Conservation (phyloP, 2,113 vertebrate species). For the Nanorana parkeri region DNA sequence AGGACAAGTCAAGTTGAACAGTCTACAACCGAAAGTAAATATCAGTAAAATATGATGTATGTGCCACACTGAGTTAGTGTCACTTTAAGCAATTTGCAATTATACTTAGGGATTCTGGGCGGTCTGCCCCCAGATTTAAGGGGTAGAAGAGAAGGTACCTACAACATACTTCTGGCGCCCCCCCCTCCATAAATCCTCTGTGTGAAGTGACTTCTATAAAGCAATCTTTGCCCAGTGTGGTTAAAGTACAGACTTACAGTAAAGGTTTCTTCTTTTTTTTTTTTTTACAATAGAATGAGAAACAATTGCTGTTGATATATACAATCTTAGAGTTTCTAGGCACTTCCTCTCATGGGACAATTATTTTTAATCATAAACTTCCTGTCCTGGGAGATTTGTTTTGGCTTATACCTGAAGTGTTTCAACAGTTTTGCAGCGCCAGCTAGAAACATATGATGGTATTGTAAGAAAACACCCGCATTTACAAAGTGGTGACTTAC, state of each 20-base stretch:
- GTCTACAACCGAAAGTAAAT: too few relatives aligned
- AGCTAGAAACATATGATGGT: conserved; percentile 2
- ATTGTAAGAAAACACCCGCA: conserved; percentile 32
- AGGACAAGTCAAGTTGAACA: too few relatives aligned
- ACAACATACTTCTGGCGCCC: too few relatives aligned
- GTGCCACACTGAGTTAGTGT: too few relatives aligned
- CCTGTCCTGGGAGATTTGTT: conserved; percentile 38
- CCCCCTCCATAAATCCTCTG: too few relatives aligned
- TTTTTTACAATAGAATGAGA: conserved; percentile 12
- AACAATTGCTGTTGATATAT: conserved; percentile 45
- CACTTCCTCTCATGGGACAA: conserved; percentile 47
- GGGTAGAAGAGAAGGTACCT: too few relatives aligned
- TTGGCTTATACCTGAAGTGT: conserved; percentile 33
- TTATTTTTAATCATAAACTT: conserved; percentile 46
- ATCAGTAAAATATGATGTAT: too few relatives aligned
- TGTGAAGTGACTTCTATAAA: too few relatives aligned
- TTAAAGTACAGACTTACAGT: background rate
- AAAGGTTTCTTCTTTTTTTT: background rate
- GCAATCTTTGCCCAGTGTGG: too few relatives aligned
- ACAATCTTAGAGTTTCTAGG: conserved; percentile 46
- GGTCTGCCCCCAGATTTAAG: too few relatives aligned
- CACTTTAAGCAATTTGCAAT: too few relatives aligned
- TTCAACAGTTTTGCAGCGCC: conserved; percentile 7
- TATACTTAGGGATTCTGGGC: too few relatives aligned
- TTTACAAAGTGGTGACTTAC: background rate